A percentile compares a stretch with the other conserved stretches of the same genome.
phyloP scores from a whole-genome alignment of 1,140 invertebrate genomes.

The Drosophila kurseongensis region DNA sequence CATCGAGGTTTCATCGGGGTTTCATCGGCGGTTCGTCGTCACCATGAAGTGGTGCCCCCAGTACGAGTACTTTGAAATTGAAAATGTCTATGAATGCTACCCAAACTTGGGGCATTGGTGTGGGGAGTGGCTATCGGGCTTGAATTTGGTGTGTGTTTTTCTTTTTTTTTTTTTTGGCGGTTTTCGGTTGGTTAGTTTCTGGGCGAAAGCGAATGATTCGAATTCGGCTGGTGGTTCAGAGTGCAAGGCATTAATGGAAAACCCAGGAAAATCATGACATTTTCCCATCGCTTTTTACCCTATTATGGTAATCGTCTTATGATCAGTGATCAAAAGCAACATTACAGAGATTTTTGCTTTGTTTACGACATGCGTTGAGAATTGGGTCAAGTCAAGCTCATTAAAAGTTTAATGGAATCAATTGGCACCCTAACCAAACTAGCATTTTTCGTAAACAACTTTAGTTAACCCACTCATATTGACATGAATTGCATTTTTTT shows the following conservation, averaged over 20 bases:
- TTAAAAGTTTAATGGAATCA: not conserved
- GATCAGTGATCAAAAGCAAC: constrained; percentile 28
- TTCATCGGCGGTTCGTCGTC: constrained; percentile 49
- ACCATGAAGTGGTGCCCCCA: constrained; percentile 66
- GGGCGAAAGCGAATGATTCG: constrained; percentile 70
- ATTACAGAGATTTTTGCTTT: constrained; percentile 24
- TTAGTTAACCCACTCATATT: too few species aligned
- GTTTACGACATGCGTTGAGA: constrained; percentile 18
- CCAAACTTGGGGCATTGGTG: constrained; percentile 20
- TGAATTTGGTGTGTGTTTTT: constrained; percentile 9
- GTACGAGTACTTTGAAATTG: constrained; percentile 51
- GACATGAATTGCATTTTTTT: too few species aligned
- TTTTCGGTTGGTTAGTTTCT: constrained; percentile 31
- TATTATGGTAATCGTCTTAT: constrained; percentile 58
- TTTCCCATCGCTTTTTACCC: constrained; percentile 52
- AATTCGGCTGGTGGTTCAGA: constrained; percentile 73
- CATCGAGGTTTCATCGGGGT: constrained; percentile 15
- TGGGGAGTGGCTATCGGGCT: constrained; percentile 61
- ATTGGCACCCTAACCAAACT: too few species aligned
- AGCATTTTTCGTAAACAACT: too few species aligned
- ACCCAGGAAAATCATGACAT: constrained; percentile 74
- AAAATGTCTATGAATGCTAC: constrained; percentile 69
- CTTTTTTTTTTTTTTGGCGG: constrained; percentile 7
- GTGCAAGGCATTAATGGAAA: constrained; percentile 74
- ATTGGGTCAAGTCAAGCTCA: constrained; percentile 1